These are phyloP conservation scores for Lophius piscatorius DNA, from an alignment of 2,113 vertebrate species.

Conservation along the genomic window DNA sequence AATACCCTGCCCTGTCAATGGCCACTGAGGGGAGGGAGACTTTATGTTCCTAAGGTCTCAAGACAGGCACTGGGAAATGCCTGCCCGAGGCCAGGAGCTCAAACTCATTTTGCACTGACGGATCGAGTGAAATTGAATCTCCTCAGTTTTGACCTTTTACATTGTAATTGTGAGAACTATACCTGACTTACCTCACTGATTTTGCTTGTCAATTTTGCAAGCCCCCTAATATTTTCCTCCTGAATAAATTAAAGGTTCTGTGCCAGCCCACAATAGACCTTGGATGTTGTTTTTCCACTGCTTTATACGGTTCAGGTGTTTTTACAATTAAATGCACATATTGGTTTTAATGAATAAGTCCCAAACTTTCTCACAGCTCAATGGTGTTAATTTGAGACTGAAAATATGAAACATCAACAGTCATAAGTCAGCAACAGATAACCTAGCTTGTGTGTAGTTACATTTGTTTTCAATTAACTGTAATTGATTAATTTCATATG, in stretches of 20 bases:
- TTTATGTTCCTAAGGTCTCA: conserved; percentile 56
- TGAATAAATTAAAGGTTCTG: conserved; percentile 30
- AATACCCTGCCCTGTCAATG: conserved; percentile 60
- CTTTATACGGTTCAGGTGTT: not conserved
- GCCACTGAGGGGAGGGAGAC: conserved; percentile 38
- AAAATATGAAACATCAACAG: not conserved
- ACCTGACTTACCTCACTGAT: conserved; percentile 42
- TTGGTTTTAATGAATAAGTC: not conserved
- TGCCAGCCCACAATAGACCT: not conserved
- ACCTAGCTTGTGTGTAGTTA: too few relatives aligned
- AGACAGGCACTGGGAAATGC: conserved; percentile 56
- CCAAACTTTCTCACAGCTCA: conserved; percentile 1
- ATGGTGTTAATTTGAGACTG: not conserved
- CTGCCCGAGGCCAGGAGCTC: conserved; percentile 48
- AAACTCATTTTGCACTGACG: conserved; percentile 41
- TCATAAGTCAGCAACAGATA: not conserved
- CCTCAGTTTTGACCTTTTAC: conserved; percentile 28
- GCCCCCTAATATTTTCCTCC: conserved; percentile 19
- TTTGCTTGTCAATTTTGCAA: conserved; percentile 47
- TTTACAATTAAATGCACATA: not conserved
- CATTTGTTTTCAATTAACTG: too few relatives aligned
- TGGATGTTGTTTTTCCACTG: conserved; percentile 3
- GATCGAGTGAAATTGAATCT: conserved; percentile 35
- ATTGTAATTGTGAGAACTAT: conserved; percentile 45
- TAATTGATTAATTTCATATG: too few relatives aligned